A percentile compares a stretch with the other conserved stretches of the same genome.
phyloP scores from a whole-genome alignment of 2,797 vertebrate species.

The Fistularia commersonii region DNA sequence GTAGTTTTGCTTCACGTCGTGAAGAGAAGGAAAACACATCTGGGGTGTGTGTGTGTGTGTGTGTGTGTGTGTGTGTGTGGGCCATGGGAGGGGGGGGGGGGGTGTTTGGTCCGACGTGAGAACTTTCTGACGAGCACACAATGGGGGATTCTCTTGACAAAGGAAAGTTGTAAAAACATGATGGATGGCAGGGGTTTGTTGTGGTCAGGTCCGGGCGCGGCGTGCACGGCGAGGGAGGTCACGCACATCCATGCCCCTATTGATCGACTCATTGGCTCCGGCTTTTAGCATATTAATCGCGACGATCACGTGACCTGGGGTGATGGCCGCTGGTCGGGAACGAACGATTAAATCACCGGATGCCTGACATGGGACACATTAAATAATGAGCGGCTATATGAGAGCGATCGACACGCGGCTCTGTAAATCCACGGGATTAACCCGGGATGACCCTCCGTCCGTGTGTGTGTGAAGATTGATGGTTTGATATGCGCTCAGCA shows the following conservation, averaged over 20 bases:
- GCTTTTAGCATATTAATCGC: slow-evolving; percentile 21
- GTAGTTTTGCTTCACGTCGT: slow-evolving; percentile 54
- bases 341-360: slow-evolving; percentile 17
- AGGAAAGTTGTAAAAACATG: slow-evolving; percentile 23
- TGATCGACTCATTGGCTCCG: slow-evolving; percentile 12
- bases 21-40: slow-evolving; percentile 66
- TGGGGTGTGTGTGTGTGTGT: slow-evolving; percentile 69
- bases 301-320: slow-evolving; percentile 14
- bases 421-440: slow-evolving; percentile 38
- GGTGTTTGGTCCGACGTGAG: too few species aligned
- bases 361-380: slow-evolving; percentile 21
- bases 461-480: too few species aligned
- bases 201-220: neutral
- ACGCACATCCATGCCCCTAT: neutral
- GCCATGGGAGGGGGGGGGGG: too few species aligned
- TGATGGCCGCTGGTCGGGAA: slow-evolving; percentile 16
- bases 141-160: slow-evolving; percentile 27
- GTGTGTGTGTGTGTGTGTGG: slow-evolving; percentile 56
- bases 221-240: neutral
- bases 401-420: slow-evolving; percentile 13
- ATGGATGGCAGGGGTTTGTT: neutral
- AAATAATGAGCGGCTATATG: slow-evolving; percentile 30
- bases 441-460: slow-evolving; percentile 33
- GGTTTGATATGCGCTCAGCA: too few species aligned
- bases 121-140: slow-evolving; percentile 43